Percentiles rank a stretch among this genome's conserved stretches.
Conservation (phyloP, 1,140 invertebrate species). For the honey bee (Apis mellifera) region DNA sequence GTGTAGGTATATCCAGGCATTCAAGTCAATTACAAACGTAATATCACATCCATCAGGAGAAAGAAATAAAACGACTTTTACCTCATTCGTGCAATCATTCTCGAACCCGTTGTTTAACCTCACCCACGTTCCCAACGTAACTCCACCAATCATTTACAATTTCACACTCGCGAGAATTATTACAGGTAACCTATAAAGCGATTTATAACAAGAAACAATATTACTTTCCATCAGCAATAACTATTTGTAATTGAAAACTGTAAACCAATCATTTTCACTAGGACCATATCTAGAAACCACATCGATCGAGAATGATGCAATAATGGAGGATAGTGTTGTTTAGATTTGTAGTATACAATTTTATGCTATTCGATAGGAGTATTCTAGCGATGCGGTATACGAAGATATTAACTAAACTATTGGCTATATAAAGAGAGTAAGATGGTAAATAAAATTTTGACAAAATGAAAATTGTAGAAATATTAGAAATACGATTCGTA, state of each 20-base stretch:
- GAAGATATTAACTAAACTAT: too few relatives aligned
- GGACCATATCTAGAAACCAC: not conserved
- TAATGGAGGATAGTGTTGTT: too few relatives aligned
- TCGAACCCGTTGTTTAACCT: not conserved
- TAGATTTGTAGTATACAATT: too few relatives aligned
- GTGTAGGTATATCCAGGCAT: not conserved
- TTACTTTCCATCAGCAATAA: not conserved
- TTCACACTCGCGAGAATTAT: constrained; percentile 5
- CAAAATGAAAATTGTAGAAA: too few relatives aligned
- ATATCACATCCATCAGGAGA: not conserved
- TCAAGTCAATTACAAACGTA: not conserved
- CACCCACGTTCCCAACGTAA: not conserved
- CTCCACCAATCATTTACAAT: not conserved
- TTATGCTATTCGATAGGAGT: too few relatives aligned
- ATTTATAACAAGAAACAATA: not conserved
- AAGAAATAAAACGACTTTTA: not conserved
- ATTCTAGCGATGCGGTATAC: too few relatives aligned
- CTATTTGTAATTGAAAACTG: not conserved
- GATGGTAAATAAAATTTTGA: too few relatives aligned
- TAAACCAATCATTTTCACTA: not conserved
- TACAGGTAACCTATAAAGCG: not conserved
- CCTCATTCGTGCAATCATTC: not conserved
- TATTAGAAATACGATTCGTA: too few relatives aligned
- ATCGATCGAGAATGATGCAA: not conserved
- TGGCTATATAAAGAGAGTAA: too few relatives aligned